Evolutionary conservation across 1,140 invertebrate genomes (phyloP).

Genomic region (Drosophila triauraria): DNA sequence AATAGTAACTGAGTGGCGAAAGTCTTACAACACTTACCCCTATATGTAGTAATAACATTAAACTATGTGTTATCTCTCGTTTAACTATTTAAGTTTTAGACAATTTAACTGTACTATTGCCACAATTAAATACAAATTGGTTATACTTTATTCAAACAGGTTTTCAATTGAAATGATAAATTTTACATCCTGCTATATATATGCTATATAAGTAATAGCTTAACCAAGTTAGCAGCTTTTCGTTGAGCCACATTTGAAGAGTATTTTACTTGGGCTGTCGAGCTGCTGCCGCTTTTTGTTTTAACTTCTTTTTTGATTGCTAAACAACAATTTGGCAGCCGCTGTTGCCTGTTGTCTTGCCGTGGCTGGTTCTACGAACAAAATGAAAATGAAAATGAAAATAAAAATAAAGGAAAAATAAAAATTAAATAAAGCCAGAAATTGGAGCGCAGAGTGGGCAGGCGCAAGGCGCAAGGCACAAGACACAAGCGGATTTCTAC

Average conservation of each 20-base stretch:
- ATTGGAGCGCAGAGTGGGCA: constrained; percentile 63
- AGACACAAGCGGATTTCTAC: constrained; percentile 24
- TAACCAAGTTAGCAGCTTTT: background rate
- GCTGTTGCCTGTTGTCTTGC: constrained; percentile 23
- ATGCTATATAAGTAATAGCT: too few relatives aligned
- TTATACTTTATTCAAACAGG: background rate
- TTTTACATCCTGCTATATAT: background rate
- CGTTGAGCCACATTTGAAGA: background rate
- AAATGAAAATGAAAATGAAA: constrained; percentile 43
- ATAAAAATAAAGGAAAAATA: constrained; percentile 21
- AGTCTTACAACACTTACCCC: too few relatives aligned
- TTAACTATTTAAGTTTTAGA: too few relatives aligned
- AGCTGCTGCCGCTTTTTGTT: constrained; percentile 37
- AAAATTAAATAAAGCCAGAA: constrained; percentile 39
- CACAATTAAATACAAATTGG: too few relatives aligned
- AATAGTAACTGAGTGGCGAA: too few relatives aligned
- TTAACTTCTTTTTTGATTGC: constrained; percentile 73
- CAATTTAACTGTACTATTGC: too few relatives aligned
- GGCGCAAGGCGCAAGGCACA: constrained; percentile 44
- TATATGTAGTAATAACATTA: too few relatives aligned
- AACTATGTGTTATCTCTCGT: too few relatives aligned
- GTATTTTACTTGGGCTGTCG: constrained; percentile 23
- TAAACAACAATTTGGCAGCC: constrained; percentile 71
- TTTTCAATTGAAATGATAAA: background rate
- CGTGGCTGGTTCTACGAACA: constrained; percentile 60